A percentile compares a stretch with the other conserved stretches of the same genome.
Evolutionary conservation across 1,140 invertebrate genomes (phyloP).

Genomic region (Drosophila arizonae): DNA sequence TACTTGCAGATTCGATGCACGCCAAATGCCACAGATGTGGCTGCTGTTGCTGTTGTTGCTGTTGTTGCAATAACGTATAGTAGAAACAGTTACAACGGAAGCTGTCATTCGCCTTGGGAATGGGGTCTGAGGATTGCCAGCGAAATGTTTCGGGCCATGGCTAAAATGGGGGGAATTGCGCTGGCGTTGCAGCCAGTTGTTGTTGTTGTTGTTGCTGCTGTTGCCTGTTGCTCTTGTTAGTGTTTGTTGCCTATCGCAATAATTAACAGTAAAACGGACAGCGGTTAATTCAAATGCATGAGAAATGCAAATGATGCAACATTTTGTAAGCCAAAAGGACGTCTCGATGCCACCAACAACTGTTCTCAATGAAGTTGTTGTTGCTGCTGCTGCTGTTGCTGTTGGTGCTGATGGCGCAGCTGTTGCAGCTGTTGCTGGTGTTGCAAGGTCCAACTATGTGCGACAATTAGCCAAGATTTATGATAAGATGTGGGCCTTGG

Average conservation of each 20-base stretch:
- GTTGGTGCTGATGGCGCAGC: background rate
- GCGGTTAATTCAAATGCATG: constrained; percentile 80
- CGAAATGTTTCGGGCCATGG: constrained; percentile 54
- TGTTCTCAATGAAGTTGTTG: constrained; percentile 19
- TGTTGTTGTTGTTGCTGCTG: constrained; percentile 19
- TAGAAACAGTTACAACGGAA: constrained; percentile 80
- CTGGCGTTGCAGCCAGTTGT: constrained; percentile 48
- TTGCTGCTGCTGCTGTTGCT: constrained; percentile 2
- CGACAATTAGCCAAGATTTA: constrained; percentile 72
- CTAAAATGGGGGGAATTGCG: constrained; percentile 51
- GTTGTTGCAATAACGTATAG: constrained; percentile 75
- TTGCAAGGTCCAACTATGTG: constrained; percentile 7
- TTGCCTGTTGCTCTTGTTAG: constrained; percentile 24
- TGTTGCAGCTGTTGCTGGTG: constrained; percentile 1
- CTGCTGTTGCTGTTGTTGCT: constrained; percentile 30
- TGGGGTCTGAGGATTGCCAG: constrained; percentile 47
- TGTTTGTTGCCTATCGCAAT: constrained; percentile 61
- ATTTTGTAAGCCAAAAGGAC: constrained; percentile 58
- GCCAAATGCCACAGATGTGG: constrained; percentile 72
- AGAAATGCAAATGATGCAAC: constrained; percentile 77
- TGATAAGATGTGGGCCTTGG: constrained; percentile 30
- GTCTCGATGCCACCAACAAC: constrained; percentile 27
- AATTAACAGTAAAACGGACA: constrained; percentile 77
- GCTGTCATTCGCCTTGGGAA: constrained; percentile 76
- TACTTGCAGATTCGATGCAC: constrained; percentile 82